A percentile compares a stretch with the other conserved stretches of the same genome.
phyloP scores from a whole-genome alignment of 2,113 vertebrate species.

The Catagonus wagneri region DNA sequence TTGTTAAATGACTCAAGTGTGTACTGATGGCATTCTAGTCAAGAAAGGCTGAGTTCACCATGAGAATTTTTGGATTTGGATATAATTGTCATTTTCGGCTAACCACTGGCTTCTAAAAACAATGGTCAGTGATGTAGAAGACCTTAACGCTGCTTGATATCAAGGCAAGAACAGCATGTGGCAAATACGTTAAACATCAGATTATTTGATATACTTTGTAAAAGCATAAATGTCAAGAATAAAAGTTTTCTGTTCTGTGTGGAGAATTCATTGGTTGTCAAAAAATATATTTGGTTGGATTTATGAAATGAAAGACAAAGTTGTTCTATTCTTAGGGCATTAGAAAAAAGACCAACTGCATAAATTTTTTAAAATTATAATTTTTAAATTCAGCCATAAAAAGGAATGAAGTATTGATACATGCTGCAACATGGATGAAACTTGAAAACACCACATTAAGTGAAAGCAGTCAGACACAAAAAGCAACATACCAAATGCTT shows the following conservation, averaged over 20 bases:
- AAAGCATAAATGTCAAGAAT: slow-evolving; percentile 12
- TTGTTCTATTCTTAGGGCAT: background rate
- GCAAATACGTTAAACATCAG: background rate
- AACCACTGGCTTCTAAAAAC: slow-evolving; percentile 7
- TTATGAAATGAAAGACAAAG: slow-evolving; percentile 49
- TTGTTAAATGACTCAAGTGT: background rate
- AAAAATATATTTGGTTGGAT: background rate
- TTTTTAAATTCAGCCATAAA: background rate
- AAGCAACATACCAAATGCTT: background rate
- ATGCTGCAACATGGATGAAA: background rate
- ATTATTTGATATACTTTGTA: background rate
- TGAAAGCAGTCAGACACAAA: background rate
- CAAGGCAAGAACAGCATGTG: background rate
- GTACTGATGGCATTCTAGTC: background rate
- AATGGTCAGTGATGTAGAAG: background rate
- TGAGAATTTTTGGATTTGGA: background rate
- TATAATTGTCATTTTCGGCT: background rate
- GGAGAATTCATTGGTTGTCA: slow-evolving; percentile 15
- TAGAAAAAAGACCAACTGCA: background rate
- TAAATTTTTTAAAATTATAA: background rate
- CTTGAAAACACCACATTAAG: background rate
- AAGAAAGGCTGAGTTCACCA: background rate
- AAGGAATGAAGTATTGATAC: background rate
- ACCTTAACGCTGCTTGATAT: background rate
- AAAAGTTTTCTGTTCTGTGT: background rate